These are phyloP conservation scores for Clusia tigrina DNA, from an alignment of 2,888 invertebrate species.

Conservation along the genomic window DNA sequence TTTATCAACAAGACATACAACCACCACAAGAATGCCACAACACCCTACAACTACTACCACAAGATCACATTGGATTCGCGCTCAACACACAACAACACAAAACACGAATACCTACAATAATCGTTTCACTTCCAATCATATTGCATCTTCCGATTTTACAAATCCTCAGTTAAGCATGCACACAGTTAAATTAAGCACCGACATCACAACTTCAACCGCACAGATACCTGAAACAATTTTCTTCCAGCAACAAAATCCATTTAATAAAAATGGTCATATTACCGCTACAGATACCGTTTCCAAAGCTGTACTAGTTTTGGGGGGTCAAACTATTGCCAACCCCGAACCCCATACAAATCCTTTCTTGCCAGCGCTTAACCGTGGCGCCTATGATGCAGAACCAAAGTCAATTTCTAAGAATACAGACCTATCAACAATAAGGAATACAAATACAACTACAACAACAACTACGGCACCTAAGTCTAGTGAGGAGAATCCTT, in stretches of 20 bases:
- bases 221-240: no score
- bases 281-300: slow-evolving; percentile 29
- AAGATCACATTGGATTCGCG: slow-evolving; percentile 25
- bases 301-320: slow-evolving; percentile 3
- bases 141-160: slow-evolving; percentile 20
- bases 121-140: slow-evolving; percentile 23
- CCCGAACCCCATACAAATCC: slow-evolving; percentile 33
- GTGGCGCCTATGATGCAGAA: slow-evolving; percentile 33
- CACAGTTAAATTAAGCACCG: slow-evolving; percentile 11
- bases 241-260: no score
- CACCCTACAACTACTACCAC: slow-evolving; percentile 33
- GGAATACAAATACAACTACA: slow-evolving; percentile 26
- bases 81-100: slow-evolving; percentile 29
- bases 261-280: slow-evolving; percentile 32
- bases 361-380: slow-evolving; percentile 31
- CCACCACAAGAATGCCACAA: slow-evolving; percentile 38
- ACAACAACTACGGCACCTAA: slow-evolving; percentile 41
- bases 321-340: no score
- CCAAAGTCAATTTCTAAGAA: slow-evolving; percentile 30
- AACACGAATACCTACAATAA: slow-evolving; percentile 17
- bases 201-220: slow-evolving; percentile 9
- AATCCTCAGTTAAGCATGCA: slow-evolving; percentile 18
- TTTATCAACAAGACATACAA: slow-evolving; percentile 26
- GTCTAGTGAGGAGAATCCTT: slow-evolving; percentile 43
- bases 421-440: slow-evolving; percentile 26